Evolutionary conservation across 1,140 invertebrate species (phyloP).

Genomic region (Ladona fulva): DNA sequence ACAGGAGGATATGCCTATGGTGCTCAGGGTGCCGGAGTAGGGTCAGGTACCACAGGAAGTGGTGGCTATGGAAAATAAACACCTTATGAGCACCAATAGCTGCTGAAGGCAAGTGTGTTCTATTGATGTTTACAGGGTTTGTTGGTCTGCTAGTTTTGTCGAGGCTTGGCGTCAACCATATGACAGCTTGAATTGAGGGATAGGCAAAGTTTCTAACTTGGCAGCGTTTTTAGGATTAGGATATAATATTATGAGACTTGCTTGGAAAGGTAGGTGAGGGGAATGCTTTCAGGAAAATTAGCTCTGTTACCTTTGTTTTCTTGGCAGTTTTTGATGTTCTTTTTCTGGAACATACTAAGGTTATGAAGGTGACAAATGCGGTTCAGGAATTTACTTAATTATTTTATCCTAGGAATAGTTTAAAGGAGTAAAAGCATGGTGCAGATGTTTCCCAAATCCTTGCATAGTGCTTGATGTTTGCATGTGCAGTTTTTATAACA

Average conservation of each 20-base stretch:
- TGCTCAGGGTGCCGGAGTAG: background rate
- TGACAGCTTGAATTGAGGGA: background rate
- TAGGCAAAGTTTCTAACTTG: background rate
- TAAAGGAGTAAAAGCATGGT: too few relatives aligned
- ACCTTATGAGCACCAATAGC: background rate
- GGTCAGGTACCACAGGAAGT: background rate
- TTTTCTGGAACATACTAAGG: background rate
- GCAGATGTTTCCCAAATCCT: too few relatives aligned
- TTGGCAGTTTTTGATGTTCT: background rate
- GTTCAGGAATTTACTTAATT: background rate
- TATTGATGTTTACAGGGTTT: background rate
- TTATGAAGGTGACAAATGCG: background rate
- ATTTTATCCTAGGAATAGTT: too few relatives aligned
- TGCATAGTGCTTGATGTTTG: too few relatives aligned
- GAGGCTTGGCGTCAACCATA: background rate
- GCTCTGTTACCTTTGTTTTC: background rate
- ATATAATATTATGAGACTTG: background rate
- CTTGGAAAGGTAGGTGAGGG: background rate
- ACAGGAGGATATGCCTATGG: background rate
- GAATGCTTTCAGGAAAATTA: background rate
- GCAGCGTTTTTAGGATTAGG: too few relatives aligned
- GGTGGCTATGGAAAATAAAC: background rate
- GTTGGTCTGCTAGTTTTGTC: background rate
- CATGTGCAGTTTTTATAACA: too few relatives aligned
- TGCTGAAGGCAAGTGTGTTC: slow-evolving; percentile 7